These are phyloP conservation scores for pig (Sus scrofa) DNA, from an alignment of 2,113 vertebrate genomes.

Conservation along the genomic window T2T-Sscrofa CM000819.6:47714001-47714500, in stretches of 20 bases:
- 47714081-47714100: background rate
- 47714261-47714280: fast-evolving
- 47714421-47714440: background rate
- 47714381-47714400: fast-evolving
- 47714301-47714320: fast-evolving
- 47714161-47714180: background rate
- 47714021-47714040: background rate
- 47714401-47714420: fast-evolving
- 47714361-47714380: fast-evolving
- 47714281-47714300: fast-evolving
- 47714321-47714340: fast-evolving
- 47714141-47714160: background rate
- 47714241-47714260: fast-evolving
- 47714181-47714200: too few species aligned
- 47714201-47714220: too few species aligned
- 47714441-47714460: background rate
- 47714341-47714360: fast-evolving
- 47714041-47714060: background rate
- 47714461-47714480: too few species aligned
- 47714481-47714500: too few species aligned
- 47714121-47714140: background rate
- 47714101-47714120: background rate
- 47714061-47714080: background rate
- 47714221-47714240: too few species aligned
- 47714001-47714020: background rate